These are phyloP conservation scores for Carterocephalus palaemon DNA, from an alignment of 2,888 invertebrate genomes.

Conservation along the genomic window DNA sequence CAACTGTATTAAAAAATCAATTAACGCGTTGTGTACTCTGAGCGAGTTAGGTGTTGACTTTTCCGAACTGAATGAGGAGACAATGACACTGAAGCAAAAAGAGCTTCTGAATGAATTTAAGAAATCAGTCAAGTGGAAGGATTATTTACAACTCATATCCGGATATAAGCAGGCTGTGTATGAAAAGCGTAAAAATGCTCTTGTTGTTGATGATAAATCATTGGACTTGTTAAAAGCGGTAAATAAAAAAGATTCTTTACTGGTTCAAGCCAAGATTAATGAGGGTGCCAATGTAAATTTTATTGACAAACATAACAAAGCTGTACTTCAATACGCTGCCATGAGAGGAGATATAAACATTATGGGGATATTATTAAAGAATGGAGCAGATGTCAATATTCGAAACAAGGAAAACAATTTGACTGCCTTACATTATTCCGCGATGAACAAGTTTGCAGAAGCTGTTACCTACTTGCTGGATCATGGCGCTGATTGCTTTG, in stretches of 20 bases:
- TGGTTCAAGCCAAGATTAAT: conserved; percentile 4
- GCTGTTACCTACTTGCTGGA: conserved; percentile 5
- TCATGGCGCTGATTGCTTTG: conserved; percentile 9
- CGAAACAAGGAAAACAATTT: conserved; percentile 10
- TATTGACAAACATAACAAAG: conserved; percentile 9
- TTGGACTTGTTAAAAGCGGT: conserved; percentile 4
- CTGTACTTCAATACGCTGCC: conserved; percentile 19
- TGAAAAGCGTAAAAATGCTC: conserved; percentile 14
- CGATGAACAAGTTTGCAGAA: conserved; percentile 7
- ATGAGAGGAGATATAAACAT: conserved; percentile 4
- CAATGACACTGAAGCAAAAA: background rate
- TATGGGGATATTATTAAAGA: conserved; percentile 5
- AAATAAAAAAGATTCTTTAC: background rate
- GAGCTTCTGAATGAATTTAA: conserved; percentile 15
- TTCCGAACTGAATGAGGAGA: conserved; percentile 3
- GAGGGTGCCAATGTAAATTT: conserved; percentile 4
- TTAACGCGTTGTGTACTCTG: conserved; percentile 14
- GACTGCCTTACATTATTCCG: conserved; percentile 21
- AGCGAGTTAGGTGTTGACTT: conserved; percentile 17
- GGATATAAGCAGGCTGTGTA: conserved; percentile 7
- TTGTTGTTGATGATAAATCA: no score
- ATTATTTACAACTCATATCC: conserved; percentile 18
- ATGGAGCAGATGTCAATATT: conserved; percentile 15
- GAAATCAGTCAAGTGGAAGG: conserved; percentile 11
- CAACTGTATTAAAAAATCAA: no score